phyloP scores from a whole-genome alignment of 2,888 invertebrate genomes.

The Tachina grossa region DNA sequence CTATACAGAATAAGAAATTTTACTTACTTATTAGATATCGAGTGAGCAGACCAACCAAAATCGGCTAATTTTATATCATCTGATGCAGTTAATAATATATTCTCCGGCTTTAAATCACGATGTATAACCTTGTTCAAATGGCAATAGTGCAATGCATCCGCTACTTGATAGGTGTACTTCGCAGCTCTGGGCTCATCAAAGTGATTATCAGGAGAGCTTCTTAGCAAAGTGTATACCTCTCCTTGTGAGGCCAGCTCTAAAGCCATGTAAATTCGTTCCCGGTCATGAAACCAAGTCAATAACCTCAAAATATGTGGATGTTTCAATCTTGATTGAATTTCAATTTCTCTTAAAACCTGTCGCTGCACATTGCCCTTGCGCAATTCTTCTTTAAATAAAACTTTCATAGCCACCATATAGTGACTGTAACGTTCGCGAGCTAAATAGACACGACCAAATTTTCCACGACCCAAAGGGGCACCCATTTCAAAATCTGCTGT shows the following conservation, averaged over 20 bases:
- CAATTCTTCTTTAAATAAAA: constrained; percentile 92
- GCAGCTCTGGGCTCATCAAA: constrained; percentile 88
- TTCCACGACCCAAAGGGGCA: constrained; percentile 92
- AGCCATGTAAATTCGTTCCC: constrained; percentile 92
- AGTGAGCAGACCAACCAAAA: constrained; percentile 98
- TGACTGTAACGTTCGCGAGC: constrained; percentile 92
- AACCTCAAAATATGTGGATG: constrained; percentile 94
- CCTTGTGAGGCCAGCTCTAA: constrained; percentile 94
- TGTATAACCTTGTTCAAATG: constrained; percentile 95
- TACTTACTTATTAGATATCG: constrained; percentile 88
- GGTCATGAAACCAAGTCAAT: constrained; percentile 95
- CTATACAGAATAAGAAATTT: too few species aligned
- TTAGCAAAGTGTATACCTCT: constrained; percentile 92
- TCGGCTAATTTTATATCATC: constrained; percentile 94
- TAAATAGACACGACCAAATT: constrained; percentile 96
- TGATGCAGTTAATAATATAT: constrained; percentile 89
- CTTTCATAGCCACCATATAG: constrained; percentile 90
- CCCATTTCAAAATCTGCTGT: constrained; percentile 94
- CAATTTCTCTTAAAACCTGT: constrained; percentile 94
- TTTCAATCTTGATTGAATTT: constrained; percentile 92
- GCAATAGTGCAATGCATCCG: constrained; percentile 94
- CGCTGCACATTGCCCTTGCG: constrained; percentile 90
- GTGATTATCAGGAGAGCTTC: constrained; percentile 85
- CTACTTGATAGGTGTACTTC: constrained; percentile 94
- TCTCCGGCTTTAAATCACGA: constrained; percentile 96